These are phyloP conservation scores for Drosophila watanabei DNA, from an alignment of 1,140 invertebrate species.

Conservation along the genomic window DNA sequence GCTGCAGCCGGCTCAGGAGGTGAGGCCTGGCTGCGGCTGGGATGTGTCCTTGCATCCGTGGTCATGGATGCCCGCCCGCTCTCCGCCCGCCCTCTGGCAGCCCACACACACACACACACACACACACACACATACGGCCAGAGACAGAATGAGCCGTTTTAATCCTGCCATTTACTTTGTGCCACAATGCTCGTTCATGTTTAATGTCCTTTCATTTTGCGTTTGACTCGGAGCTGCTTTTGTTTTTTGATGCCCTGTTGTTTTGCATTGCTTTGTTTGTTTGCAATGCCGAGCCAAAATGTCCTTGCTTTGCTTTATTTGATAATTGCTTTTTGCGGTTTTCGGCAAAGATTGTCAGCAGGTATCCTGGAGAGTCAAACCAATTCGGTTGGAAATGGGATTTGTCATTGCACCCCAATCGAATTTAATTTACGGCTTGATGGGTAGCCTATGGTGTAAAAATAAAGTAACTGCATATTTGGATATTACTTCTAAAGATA, in stretches of 20 bases:
- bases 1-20: slow-evolving; percentile 23
- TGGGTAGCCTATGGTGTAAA: too few species aligned
- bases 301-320: slow-evolving; percentile 45
- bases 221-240: slow-evolving; percentile 54
- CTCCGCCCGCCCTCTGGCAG: background rate
- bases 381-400: background rate
- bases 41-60: slow-evolving; percentile 13
- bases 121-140: slow-evolving; percentile 35
- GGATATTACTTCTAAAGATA: background rate
- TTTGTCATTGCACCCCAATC: background rate
- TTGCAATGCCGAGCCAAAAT: slow-evolving; percentile 30
- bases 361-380: background rate
- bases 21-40: background rate
- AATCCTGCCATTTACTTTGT: slow-evolving; percentile 58
- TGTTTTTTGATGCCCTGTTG: slow-evolving; percentile 50
- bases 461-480: background rate
- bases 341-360: slow-evolving; percentile 9
- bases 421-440: background rate
- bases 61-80: slow-evolving; percentile 9
- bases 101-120: slow-evolving; percentile 26
- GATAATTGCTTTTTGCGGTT: slow-evolving; percentile 61
- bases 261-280: slow-evolving; percentile 35
- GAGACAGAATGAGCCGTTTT: slow-evolving; percentile 35
- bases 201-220: slow-evolving; percentile 60
- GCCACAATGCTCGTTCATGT: slow-evolving; percentile 41